phyloP scores from a whole-genome alignment of 2,888 invertebrate genomes.

The Heliconius sara region DNA sequence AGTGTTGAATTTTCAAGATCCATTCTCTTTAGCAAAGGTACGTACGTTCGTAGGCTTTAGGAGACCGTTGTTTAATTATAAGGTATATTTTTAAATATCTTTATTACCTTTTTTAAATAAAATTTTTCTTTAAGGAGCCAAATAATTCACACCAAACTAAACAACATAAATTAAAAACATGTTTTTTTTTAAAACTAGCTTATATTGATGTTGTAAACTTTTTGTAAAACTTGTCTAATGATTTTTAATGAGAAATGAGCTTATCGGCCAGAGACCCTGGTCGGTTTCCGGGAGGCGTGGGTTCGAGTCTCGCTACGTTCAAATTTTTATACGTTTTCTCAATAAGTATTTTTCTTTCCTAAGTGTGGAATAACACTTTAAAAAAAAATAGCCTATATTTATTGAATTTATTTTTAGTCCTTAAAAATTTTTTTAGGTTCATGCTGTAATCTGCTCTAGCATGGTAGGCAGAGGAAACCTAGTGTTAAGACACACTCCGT shows the following conservation, averaged over 20 bases:
- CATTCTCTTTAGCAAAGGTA: background rate
- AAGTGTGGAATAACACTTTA: too few relatives aligned
- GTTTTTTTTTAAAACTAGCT: background rate
- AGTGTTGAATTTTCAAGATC: constrained; percentile 50
- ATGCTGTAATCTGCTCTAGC: background rate
- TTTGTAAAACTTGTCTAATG: background rate
- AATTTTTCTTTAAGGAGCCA: too few relatives aligned
- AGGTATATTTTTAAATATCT: background rate
- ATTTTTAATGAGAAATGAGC: too few relatives aligned
- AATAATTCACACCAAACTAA: too few relatives aligned
- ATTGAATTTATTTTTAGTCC: background rate
- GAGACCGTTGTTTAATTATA: background rate
- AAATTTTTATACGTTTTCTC: too few relatives aligned
- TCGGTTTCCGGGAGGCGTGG: too few relatives aligned
- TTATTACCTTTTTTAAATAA: background rate
- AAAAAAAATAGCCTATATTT: background rate
- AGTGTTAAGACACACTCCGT: background rate
- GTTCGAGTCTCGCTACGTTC: too few relatives aligned
- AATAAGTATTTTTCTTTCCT: too few relatives aligned
- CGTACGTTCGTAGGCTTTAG: background rate
- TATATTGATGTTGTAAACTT: background rate
- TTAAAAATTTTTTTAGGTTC: background rate
- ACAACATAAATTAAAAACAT: background rate
- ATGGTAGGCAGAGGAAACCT: background rate
- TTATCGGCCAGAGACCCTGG: too few relatives aligned